Conservation (phyloP, 2,797 vertebrate species). For the Schizopygopsis pylzovi region DNA sequence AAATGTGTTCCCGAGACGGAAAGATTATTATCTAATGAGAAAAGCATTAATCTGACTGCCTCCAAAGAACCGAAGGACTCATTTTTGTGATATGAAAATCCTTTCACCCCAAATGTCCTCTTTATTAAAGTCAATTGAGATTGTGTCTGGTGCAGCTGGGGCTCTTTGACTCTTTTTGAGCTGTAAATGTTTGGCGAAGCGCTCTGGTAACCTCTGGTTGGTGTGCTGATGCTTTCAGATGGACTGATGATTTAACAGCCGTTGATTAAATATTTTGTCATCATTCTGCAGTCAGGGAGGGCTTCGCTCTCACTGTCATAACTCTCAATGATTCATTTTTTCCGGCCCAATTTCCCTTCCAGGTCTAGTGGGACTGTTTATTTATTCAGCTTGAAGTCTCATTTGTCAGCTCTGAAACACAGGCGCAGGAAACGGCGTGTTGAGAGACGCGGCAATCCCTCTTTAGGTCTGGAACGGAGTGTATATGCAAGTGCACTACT, state of each 20-base stretch:
- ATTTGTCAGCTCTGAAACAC: conserved; percentile 53
- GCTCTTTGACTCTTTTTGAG: conserved; percentile 38
- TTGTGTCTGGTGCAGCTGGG: conserved; percentile 14
- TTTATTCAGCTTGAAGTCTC: conserved; percentile 44
- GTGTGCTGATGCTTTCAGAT: not conserved
- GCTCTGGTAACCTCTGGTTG: conserved; percentile 37
- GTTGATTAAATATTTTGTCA: conserved; percentile 61
- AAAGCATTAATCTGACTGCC: conserved; percentile 43
- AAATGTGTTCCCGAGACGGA: not conserved
- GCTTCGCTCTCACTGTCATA: conserved; percentile 40
- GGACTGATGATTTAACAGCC: conserved; percentile 44
- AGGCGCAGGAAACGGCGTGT: conserved; percentile 3
- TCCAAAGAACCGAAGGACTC: conserved; percentile 4
- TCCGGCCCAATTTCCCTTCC: conserved; percentile 45
- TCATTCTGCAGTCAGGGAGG: conserved; percentile 39
- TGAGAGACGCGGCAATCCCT: conserved; percentile 3
- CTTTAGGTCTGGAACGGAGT: not conserved
- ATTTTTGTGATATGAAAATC: conserved; percentile 22
- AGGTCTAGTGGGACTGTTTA: conserved; percentile 47
- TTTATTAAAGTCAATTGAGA: conserved; percentile 47
- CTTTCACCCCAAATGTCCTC: conserved; percentile 7
- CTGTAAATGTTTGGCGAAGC: conserved; percentile 37
- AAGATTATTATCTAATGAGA: conserved; percentile 34
- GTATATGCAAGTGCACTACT: not conserved
- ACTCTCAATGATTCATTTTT: conserved; percentile 39